Conservation (phyloP, 2,888 invertebrate species). For the Junonia oenone region DNA sequence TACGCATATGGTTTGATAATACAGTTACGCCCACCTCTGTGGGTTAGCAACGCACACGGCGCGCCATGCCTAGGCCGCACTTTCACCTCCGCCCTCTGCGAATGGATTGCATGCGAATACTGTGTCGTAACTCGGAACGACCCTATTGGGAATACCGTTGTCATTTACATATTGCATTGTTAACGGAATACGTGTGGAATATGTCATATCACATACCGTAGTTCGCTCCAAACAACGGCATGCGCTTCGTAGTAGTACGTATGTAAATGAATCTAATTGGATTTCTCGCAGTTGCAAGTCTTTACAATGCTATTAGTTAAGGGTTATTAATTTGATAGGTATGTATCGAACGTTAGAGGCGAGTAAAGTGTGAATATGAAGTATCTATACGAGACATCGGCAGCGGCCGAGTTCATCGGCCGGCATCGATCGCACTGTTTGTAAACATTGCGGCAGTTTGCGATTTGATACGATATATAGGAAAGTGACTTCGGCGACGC, state of each 20-base stretch:
- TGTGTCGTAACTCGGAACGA: conserved; percentile 43
- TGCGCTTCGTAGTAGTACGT: not conserved
- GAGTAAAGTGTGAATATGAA: not conserved
- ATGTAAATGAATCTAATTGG: conserved; percentile 6
- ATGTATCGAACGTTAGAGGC: not conserved
- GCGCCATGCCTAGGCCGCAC: conserved; percentile 41
- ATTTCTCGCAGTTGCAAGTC: conserved; percentile 10
- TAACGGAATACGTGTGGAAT: conserved; percentile 4
- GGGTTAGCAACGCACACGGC: conserved; percentile 38
- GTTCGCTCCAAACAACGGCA: not conserved
- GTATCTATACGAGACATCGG: not conserved
- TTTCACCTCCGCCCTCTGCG: conserved; percentile 62
- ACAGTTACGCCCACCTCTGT: conserved; percentile 44
- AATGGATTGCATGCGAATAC: conserved; percentile 47
- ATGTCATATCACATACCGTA: not conserved
- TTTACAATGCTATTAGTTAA: not conserved
- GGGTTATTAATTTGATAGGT: not conserved
- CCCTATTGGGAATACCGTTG: conserved; percentile 36
- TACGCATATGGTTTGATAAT: conserved; percentile 29
- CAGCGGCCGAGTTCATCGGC: conserved; percentile 39
- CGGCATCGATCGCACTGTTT: conserved; percentile 66
- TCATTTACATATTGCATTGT: conserved; percentile 24
- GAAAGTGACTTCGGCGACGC: not conserved
- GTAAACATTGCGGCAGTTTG: conserved; percentile 56
- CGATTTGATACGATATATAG: conserved; percentile 23